Evolutionary conservation across 1,140 invertebrate species (phyloP), one percentile per base, ranked within the genome.

Genomic region (Bombus huntii): DNA sequence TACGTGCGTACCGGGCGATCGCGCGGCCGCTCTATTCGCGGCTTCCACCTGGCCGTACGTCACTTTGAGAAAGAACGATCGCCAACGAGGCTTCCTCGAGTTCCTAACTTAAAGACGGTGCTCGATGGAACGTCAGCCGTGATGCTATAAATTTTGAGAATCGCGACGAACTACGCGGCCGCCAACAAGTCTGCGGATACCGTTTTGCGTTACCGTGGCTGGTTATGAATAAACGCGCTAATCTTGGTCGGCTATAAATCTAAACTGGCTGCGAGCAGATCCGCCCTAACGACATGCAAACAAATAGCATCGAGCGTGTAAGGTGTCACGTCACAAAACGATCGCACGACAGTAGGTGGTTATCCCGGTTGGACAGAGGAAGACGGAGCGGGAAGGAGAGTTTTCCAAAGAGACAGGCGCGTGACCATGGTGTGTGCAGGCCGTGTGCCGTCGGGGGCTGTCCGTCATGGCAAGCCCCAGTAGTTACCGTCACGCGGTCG

Each of bases 401-500:
- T 90, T 90, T 90, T 81, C 82, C 83, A 85, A 87, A 89, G 91
- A 93, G 91, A 94, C 89, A 91, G 88, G 91, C 91, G 92, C 93
- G 93, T 94, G 93, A 92, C 92, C 89, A 66, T 83, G 77, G 80
- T 81, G 82, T 86, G 81, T 84, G 81, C 87, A 77, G 70, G 86
- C 47, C 86, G 80, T 68, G 85, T 86, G 88, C 88, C 88, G 91
- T 62, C 59, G 65, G 88, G 92, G 81, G 88, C 93, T 94, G 93
- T 94, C 93, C 89, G 92, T 93, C 93, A 92, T 87, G 90, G 87
- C 92, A 92, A 94, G 90, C 92, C 93, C 93, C 92, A 90, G 93
- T 94, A 94, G 94, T 94, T 94, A 94, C 91, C 92, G 93, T 94
- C 93, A 94, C 93, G 94, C 93, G 93, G 92, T 91, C 93, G 91